Base-by-base conservation (phyloP, 2,888 invertebrate genomes). In the Ferdinandea cuprea region DNA sequence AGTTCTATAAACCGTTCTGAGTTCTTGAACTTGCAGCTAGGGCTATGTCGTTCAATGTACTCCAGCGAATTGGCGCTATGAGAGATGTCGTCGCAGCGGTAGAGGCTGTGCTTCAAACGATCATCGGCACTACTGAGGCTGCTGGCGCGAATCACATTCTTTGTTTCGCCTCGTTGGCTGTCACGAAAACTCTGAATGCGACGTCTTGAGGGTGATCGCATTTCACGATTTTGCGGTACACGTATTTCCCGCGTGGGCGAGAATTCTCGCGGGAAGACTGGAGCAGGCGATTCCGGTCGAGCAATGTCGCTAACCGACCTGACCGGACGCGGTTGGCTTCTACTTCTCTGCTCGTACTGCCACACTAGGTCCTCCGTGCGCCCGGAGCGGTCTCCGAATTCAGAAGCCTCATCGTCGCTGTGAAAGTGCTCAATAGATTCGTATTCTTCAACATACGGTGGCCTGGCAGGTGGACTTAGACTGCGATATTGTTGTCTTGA, bases 1-100 rank as follows among this genome's bases (percentile, higher is more conserved):
- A 98, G 92, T 86, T 97, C 97, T 58, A 94, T 93, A 90, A 98
- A 98, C 79, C 95, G 93, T 72, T 95, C 95, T 0, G 96, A 96
- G 89, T 94, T 94, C 61, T 92, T 92, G 85, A 90, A 90, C 1
- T 88, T 87, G 44, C 90, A 91, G 32, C 87, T 88, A 0, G 89
- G 89, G 63, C 89, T 89, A 77, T 91, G 90, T 3, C 89, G 87
- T 78, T 91, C 91, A 58, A 88, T 85, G 32, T 88, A 86, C 5
- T 94, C 93, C 2, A 94, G 92, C 71, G 90, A 90, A 11, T 89
- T 89, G 48, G 89, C 89, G 44, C 89, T 90, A 61, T 89, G 90
- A 0, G 90, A 89, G 35, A 89, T 76, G 8, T 89, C 90, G 0
- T 89, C 88, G 63, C 89, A 89, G 48, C 89, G 86, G 42, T 90